Conservation (phyloP, 2,888 invertebrate species). For the Argyresthia albistria region DNA sequence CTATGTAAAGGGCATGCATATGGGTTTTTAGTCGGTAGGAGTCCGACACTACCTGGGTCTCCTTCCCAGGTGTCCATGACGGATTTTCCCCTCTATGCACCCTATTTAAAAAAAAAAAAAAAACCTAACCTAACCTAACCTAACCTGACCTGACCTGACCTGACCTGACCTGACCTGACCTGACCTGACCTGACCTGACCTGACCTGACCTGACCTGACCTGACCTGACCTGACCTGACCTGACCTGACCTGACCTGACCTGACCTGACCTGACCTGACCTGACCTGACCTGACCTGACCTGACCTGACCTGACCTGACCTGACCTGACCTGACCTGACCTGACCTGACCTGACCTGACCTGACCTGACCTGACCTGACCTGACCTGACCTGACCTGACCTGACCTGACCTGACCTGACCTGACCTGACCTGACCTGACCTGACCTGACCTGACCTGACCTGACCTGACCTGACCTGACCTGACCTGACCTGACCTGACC, state of each 20-base stretch:
- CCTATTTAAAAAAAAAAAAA: too few species aligned
- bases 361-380: conserved; percentile 8
- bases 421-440: conserved; percentile 10
- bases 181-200: conserved; percentile 4
- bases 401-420: conserved; percentile 10
- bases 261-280: conserved; percentile 10
- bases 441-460: conserved; percentile 10
- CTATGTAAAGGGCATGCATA: too few species aligned
- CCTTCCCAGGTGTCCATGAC: too few species aligned
- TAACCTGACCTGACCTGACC: conserved; percentile 4
- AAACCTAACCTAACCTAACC: too few species aligned
- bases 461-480: conserved; percentile 6
- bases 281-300: conserved; percentile 9
- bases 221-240: too few species aligned
- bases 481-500: conserved; percentile 10
- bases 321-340: conserved; percentile 8
- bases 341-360: conserved; percentile 8
- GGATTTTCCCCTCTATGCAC: too few species aligned
- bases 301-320: conserved; percentile 8
- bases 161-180: conserved; percentile 4
- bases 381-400: conserved; percentile 9
- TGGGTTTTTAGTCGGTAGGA: too few species aligned
- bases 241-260: too few species aligned
- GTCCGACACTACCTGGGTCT: too few species aligned
- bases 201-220: conserved; percentile 4